Evolutionary conservation across 2,888 invertebrate species (phyloP), one percentile per base, ranked within the genome.

Genomic region (Ernsta delagoae): DNA sequence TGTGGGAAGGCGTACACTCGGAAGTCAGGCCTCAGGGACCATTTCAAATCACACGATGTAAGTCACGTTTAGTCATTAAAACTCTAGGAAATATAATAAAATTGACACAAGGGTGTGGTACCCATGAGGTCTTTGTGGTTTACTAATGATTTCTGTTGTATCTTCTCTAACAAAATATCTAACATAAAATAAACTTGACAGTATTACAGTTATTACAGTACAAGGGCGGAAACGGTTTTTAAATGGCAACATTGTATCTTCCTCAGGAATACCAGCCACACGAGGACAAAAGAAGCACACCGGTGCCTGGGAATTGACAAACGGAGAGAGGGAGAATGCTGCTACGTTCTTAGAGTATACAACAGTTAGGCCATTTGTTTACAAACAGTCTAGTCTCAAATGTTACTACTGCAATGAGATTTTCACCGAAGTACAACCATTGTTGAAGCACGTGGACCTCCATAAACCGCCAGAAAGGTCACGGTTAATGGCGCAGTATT

Each of bases 291-390:
- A 86, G 2, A 83, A 88, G 50, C 78, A 85, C 68, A 89, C 90
- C 48, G 90, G 91, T 77, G 78, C 89, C 48, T 93, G 92, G 92
- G 90, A 92, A 87, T 88, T 92, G 92, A 92, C 92, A 0, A 82
- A 87, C 77, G 86, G 87, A 34, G 92, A 92, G 75, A 78, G 92
- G 59, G 85, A 90, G 74, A 92, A 92, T 74, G 92, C 92, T 6
- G 92, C 92, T 0, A 88, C 88, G 0, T 90, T 92, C 74, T 74
- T 93, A 39, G 89, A 91, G 73, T 79, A 73, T 74, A 91, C 92
- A 0, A 89, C 89, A 1, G 79, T 90, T 72, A 88, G 84, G 72
- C 92, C 92, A 0, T 93, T 93, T 74, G 87, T 85, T 79, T 92
- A 90, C 70, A 90, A 90, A 57, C 91, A 92, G 76, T 91, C 90